Conservation (phyloP, 2,113 vertebrate genomes). For the Epinephelus moara region DNA sequence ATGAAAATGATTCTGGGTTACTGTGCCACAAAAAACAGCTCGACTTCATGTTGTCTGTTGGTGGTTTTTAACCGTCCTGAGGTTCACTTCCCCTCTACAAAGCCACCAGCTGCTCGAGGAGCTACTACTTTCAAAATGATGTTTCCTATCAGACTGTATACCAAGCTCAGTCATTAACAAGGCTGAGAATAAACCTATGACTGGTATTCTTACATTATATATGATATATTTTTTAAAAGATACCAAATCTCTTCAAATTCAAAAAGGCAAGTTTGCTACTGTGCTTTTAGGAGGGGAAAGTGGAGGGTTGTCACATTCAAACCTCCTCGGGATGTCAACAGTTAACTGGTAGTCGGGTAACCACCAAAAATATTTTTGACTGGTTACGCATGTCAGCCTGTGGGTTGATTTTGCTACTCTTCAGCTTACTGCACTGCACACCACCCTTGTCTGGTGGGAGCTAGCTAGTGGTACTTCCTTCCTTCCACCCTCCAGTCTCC, state of each 20-base stretch:
- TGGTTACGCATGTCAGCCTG: no score
- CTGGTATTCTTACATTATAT: neutral
- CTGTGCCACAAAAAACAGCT: slow-evolving; percentile 16
- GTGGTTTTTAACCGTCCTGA: slow-evolving; percentile 42
- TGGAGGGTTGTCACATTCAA: no score
- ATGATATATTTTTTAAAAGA: neutral
- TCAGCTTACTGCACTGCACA: no score
- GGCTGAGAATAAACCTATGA: neutral
- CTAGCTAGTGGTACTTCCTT: no score
- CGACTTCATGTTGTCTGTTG: neutral
- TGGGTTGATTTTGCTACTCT: no score
- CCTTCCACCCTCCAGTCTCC: no score
- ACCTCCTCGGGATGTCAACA: no score
- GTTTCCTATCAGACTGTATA: neutral
- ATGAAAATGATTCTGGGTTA: slow-evolving; percentile 9
- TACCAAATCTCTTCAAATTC: neutral
- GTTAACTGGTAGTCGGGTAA: no score
- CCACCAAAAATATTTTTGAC: no score
- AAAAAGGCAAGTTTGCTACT: no score
- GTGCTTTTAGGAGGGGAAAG: no score
- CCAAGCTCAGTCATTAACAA: neutral
- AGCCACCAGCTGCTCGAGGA: neutral
- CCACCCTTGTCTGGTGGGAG: no score
- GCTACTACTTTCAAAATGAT: neutral
- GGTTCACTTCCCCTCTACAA: slow-evolving; percentile 46